Evolutionary conservation across 2,888 invertebrate species (phyloP), one percentile per base, ranked within the genome.

Genomic region (Caenorhabditis zanzibari): DNA sequence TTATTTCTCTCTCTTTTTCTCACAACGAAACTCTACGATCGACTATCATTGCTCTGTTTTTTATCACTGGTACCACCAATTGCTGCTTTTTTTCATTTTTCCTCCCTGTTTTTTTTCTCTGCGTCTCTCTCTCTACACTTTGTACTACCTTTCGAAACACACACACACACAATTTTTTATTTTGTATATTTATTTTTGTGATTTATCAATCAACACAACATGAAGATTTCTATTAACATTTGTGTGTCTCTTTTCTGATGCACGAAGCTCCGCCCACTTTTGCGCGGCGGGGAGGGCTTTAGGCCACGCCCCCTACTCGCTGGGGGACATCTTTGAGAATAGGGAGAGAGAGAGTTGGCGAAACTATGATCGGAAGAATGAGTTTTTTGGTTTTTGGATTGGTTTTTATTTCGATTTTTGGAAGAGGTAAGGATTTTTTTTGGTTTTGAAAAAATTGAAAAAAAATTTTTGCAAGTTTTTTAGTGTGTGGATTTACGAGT

Each of bases 11-110:
- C n/a, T n/a, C n/a, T 12, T 0, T 10, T 26, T 7, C 41, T 6
- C 38, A 26, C 14, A 19, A 63, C 22, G 24, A 63, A n/a, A 19
- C 16, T n/a, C n/a, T n/a, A n/a, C n/a, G n/a, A 38, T 24, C 49
- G 49, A 73, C 61, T 52, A 73, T 73, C 63, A 52, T 61, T n/a
- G n/a, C n/a, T n/a, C n/a, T n/a, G n/a, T n/a, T n/a, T n/a, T 73
- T 77, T 77, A 71, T 77, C 77, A 77, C 77, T 77, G 77, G 77
- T 77, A 69, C 54, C 2, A n/a, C n/a, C n/a, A n/a, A n/a, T n/a
- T n/a, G n/a, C n/a, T n/a, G n/a, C n/a, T 22, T 26, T 19, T 16
- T 44, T 12, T 24, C 35, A 3, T 73, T 52, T 56, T 61, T 14
- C n/a, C 22, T 63, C n/a, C 22, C 54, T 66, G 26, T 28, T 32